These are phyloP conservation scores for Subanguina moxae DNA, from an alignment of 1,140 invertebrate species.

Conservation along the genomic window DNA sequence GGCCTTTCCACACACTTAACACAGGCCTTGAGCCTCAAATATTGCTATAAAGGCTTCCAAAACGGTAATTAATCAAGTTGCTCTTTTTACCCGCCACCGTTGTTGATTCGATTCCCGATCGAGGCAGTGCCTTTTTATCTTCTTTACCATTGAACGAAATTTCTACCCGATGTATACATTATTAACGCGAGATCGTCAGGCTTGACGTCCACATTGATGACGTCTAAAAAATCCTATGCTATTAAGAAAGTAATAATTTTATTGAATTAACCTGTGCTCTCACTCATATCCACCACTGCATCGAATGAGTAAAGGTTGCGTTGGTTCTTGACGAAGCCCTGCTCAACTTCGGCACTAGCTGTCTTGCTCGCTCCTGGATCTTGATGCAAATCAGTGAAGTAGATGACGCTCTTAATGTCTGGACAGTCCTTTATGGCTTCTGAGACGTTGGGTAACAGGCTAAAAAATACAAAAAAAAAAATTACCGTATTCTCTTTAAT, in stretches of 20 bases:
- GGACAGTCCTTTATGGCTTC: constrained; percentile 37
- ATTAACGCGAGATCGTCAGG: constrained; percentile 64
- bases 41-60: too few species aligned
- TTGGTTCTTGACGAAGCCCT: constrained; percentile 64
- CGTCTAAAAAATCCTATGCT: not conserved
- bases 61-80: too few species aligned
- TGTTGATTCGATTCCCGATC: too few species aligned
- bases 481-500: too few species aligned
- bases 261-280: not conserved
- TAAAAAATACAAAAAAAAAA: too few species aligned
- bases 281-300: constrained; percentile 75
- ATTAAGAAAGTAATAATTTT: constrained; percentile 66
- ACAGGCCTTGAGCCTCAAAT: too few species aligned
- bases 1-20: too few species aligned
- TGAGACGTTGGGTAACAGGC: constrained; percentile 48
- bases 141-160: too few species aligned
- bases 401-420: constrained; percentile 47
- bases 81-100: too few species aligned
- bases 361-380: constrained; percentile 19
- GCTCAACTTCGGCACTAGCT: constrained; percentile 63
- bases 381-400: constrained; percentile 48
- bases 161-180: too few species aligned
- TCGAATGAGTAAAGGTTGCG: constrained; percentile 60
- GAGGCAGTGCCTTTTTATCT: too few species aligned
- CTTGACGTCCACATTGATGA: constrained; percentile 44